A percentile compares a stretch with the other conserved stretches of the same genome.
Evolutionary conservation across 2,797 vertebrate species (phyloP).

Genomic region (Mormyrops attenuatus): DNA sequence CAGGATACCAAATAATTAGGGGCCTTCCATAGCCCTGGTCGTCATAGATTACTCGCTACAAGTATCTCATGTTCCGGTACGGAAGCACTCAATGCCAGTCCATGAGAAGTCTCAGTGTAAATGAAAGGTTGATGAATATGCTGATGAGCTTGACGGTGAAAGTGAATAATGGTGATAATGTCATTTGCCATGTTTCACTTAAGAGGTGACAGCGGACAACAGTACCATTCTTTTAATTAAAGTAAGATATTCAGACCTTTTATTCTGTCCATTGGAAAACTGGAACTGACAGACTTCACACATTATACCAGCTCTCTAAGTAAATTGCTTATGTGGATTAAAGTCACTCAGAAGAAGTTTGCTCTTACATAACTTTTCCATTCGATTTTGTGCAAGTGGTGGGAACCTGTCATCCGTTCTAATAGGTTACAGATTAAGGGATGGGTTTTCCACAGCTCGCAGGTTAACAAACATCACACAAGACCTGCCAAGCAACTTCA

Average conservation of each 20-base stretch:
- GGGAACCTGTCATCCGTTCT: not conserved
- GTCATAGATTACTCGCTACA: slow-evolving; percentile 34
- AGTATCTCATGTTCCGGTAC: slow-evolving; percentile 20
- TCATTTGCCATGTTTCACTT: not conserved
- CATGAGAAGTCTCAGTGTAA: slow-evolving; percentile 18
- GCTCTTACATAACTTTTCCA: not conserved
- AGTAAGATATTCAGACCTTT: not conserved
- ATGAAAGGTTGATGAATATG: slow-evolving; percentile 28
- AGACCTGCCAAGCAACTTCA: not conserved
- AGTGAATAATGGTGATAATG: slow-evolving; percentile 19
- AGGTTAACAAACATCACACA: not conserved
- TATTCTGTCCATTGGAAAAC: not conserved
- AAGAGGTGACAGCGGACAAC: not conserved
- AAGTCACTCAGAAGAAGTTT: not conserved
- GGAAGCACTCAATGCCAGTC: slow-evolving; percentile 25
- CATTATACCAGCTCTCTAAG: not conserved
- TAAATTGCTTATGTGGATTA: not conserved
- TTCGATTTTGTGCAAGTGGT: not conserved
- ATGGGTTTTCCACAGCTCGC: not conserved
- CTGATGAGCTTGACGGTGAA: slow-evolving; percentile 20
- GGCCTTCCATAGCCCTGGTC: slow-evolving; percentile 28
- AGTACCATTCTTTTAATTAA: not conserved
- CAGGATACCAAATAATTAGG: slow-evolving; percentile 44
- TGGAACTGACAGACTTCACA: slow-evolving; percentile 5
- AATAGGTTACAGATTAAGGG: not conserved